phyloP scores from a whole-genome alignment of 2,797 vertebrate species.

The Coranthus polyacanthus region DNA sequence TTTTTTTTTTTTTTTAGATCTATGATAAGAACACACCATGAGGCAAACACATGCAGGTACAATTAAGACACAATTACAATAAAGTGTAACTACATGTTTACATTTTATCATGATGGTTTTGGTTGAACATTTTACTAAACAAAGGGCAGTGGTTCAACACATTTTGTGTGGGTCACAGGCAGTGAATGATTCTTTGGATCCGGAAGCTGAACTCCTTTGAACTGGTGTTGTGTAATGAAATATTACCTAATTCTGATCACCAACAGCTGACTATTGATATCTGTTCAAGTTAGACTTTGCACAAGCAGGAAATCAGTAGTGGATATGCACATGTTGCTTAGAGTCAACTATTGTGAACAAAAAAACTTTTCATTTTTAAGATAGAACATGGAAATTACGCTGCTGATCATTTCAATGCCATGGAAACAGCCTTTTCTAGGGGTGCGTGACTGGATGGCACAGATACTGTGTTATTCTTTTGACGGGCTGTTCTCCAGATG shows the following conservation, averaged over 20 bases:
- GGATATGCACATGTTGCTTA: not conserved
- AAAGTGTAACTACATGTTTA: too few species aligned
- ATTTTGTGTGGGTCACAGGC: not conserved
- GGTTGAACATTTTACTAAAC: too few species aligned
- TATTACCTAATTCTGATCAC: slow-evolving; percentile 30
- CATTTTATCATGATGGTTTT: too few species aligned
- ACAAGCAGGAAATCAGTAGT: slow-evolving; percentile 36
- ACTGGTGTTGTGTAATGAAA: slow-evolving; percentile 35
- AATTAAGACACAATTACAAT: too few species aligned
- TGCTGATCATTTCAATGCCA: slow-evolving; percentile 3
- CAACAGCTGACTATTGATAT: slow-evolving; percentile 38
- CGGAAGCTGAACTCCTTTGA: slow-evolving; percentile 25
- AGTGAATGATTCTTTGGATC: slow-evolving; percentile 20
- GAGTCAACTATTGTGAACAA: slow-evolving; percentile 1
- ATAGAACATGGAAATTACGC: slow-evolving; percentile 2
- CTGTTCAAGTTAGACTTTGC: slow-evolving; percentile 15
- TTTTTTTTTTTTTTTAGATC: too few species aligned
- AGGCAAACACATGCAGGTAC: too few species aligned
- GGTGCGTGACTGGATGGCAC: slow-evolving; percentile 42
- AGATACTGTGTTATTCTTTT: slow-evolving; percentile 27
- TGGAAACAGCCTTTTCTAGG: slow-evolving; percentile 30
- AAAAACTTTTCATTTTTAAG: not conserved
- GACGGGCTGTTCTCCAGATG: slow-evolving; percentile 28
- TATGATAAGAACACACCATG: too few species aligned
- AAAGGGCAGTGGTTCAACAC: not conserved